Base-by-base conservation (phyloP, 2,113 vertebrate species). In the Heterotis niloticus region DNA sequence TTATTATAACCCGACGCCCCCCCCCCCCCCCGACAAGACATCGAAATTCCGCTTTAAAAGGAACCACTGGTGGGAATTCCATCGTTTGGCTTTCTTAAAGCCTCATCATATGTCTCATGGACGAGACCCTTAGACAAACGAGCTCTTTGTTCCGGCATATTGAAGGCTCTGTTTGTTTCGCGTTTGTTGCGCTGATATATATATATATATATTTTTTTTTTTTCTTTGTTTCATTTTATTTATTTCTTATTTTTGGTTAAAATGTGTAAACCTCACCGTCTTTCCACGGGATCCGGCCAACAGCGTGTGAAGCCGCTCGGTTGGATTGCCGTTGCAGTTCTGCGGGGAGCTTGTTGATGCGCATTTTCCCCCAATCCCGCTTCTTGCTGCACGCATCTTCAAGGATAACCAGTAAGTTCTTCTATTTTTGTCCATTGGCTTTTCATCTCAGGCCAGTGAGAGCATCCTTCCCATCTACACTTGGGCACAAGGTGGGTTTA, bases 241-340 rank as follows among this genome's bases (percentile, higher is more conserved):
- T 54, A 44, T 52, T 72, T 72, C 29, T 80, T 84, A 80, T 84
- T 80, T 64, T 78, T 60, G 70, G 71, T 52, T 54, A 65, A 34
- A 75, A 79, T 84, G 87, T 84, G 76, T 80, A 76, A 84, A 73
- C 79, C 64, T 69, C 83, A 83, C 87, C 87, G 82, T 83, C 83
- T 80, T 84, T 83, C 80, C 13, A 80, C 60, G 88, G 92, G 93
- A 93, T 93, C 89, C 84, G 85, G 85, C 79, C 82, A 92, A 44
- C 91, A 93, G 88, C 92, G 88, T 90, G 84, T 91, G 93, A 93
- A 91, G 94, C 92, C 93, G 3, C 93, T 91, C 92, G 87, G 88
- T 90, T 94, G 93, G 93, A 93, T 92, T 91, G 90, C 87, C 82
- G 81, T 89, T 90, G 91, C 89, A 79, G 84, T 91, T 87, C 85